Conservation (phyloP, 2,797 vertebrate genomes). For the Catostomus latipinnis region DNA sequence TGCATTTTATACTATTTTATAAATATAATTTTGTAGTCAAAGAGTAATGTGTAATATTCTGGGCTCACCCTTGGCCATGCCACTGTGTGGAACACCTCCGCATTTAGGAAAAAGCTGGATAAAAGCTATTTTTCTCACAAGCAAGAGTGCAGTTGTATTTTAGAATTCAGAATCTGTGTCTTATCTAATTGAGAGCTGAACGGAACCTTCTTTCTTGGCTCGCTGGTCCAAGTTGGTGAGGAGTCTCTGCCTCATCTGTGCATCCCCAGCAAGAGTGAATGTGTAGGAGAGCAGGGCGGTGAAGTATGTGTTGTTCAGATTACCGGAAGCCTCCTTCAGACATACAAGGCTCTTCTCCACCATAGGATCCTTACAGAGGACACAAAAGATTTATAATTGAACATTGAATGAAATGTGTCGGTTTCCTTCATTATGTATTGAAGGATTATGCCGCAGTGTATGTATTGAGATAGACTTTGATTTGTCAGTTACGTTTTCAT, state of each 20-base stretch:
- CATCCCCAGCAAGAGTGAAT: slow-evolving; percentile 75
- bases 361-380: slow-evolving; percentile 62
- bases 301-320: slow-evolving; percentile 73
- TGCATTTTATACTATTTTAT: no score
- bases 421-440: neutral
- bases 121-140: no score
- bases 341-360: slow-evolving; percentile 72
- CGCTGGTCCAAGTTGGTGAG: slow-evolving; percentile 69
- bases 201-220: slow-evolving; percentile 43
- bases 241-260: slow-evolving; percentile 64
- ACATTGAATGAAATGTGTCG: no score
- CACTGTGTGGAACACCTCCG: no score
- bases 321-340: slow-evolving; percentile 58
- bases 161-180: neutral
- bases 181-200: neutral
- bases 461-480: neutral
- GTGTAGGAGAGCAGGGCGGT: slow-evolving; percentile 79
- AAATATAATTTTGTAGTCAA: no score
- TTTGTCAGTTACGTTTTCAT: neutral
- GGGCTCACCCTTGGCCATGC: no score
- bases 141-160: neutral
- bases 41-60: no score
- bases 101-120: no score
- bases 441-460: neutral
- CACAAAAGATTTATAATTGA: neutral